These are phyloP conservation scores for Gavialis gangeticus DNA, from an alignment of 2,113 vertebrate genomes.

Conservation along the genomic window DNA sequence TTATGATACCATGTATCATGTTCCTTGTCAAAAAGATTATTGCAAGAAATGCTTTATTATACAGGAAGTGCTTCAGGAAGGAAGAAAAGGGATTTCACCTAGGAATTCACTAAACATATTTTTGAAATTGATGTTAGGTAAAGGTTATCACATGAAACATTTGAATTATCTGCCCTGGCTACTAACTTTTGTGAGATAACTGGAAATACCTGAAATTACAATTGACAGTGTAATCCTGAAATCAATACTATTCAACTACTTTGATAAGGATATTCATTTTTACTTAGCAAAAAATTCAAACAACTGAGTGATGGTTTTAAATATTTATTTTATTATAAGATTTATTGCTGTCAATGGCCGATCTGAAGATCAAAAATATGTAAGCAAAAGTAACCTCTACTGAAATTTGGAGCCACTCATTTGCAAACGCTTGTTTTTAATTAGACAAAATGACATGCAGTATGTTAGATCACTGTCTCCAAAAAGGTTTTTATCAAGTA, in stretches of 20 bases:
- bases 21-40: not conserved
- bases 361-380: fast-evolving
- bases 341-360: not conserved
- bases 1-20: not conserved
- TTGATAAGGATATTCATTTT: not conserved
- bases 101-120: not conserved
- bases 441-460: fast-evolving
- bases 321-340: not conserved
- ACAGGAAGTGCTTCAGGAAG: not conserved
- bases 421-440: fast-evolving
- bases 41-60: not conserved
- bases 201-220: constrained; percentile 44
- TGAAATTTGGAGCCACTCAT: fast-evolving
- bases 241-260: constrained; percentile 32
- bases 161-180: constrained; percentile 32
- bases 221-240: constrained; percentile 4
- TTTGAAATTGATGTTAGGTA: not conserved
- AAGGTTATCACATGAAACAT: constrained; percentile 28
- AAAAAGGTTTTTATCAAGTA: not conserved
- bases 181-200: not conserved
- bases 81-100: not conserved
- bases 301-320: not conserved
- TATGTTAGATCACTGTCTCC: not conserved
- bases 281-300: not conserved
- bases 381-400: fast-evolving